Evolutionary conservation across 2,797 vertebrate genomes (phyloP).

Genomic region (Coendou prehensilis): DNA sequence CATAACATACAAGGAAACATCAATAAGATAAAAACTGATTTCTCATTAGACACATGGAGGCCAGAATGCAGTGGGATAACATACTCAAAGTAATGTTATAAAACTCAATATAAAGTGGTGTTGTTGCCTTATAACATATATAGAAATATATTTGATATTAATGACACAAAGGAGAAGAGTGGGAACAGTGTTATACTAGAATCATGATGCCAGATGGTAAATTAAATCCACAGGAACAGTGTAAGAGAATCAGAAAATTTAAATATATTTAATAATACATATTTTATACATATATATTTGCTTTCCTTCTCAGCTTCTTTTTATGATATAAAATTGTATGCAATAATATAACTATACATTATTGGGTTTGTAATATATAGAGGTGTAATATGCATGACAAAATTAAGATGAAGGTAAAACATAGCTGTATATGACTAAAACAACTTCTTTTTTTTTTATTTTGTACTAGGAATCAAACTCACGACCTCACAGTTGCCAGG

Average conservation of each 20-base stretch:
- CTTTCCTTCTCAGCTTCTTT: conserved; percentile 33
- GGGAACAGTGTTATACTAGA: conserved; percentile 40
- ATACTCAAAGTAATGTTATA: background rate
- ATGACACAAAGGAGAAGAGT: conserved; percentile 16
- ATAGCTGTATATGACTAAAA: background rate
- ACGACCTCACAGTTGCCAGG: too few species aligned
- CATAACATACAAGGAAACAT: background rate
- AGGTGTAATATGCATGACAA: background rate
- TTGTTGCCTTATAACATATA: conserved; percentile 8
- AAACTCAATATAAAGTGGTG: background rate
- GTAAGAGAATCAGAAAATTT: background rate
- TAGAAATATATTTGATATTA: conserved; percentile 44
- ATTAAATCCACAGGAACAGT: background rate
- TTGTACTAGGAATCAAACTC: too few species aligned
- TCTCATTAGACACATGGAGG: conserved; percentile 23
- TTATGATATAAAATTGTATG: conserved; percentile 14
- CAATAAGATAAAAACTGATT: conserved; percentile 4
- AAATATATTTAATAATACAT: conserved; percentile 29
- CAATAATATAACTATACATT: background rate
- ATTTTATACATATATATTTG: conserved; percentile 3
- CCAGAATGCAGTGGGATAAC: background rate
- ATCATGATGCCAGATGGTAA: conserved; percentile 38
- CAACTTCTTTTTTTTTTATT: too few species aligned
- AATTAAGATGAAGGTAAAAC: background rate
- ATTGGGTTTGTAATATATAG: background rate